Evolutionary conservation across 2,888 invertebrate species (phyloP).

Genomic region (Caenorhabditis drosophilae): DNA sequence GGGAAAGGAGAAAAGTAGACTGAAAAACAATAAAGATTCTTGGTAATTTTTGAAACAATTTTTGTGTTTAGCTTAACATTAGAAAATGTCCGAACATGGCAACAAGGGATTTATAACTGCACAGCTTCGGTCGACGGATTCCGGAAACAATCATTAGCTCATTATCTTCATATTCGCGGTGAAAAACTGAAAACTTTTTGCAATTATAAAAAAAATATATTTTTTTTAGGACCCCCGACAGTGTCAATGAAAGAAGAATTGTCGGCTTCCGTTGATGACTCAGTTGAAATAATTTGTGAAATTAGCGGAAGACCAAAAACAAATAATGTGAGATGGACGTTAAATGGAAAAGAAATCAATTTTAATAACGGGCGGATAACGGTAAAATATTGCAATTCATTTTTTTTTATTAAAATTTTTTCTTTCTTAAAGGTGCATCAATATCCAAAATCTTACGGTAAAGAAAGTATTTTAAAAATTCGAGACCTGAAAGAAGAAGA

Average conservation of each 20-base stretch:
- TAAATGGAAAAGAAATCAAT: conserved; percentile 54
- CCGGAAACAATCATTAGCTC: conserved; percentile 42
- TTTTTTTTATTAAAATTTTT: conserved; percentile 1
- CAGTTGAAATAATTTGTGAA: conserved; percentile 47
- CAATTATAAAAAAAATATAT: neutral
- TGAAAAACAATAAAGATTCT: neutral
- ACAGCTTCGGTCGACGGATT: conserved; percentile 62
- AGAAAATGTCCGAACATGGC: conserved; percentile 56
- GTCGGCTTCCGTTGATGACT: conserved; percentile 38
- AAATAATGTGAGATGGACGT: conserved; percentile 56
- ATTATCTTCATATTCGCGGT: conserved; percentile 63
- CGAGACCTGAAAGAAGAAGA: conserved; percentile 54
- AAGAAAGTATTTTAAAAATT: conserved; percentile 63
- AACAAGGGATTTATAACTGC: conserved; percentile 66
- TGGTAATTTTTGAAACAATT: neutral
- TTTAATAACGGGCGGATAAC: conserved; percentile 54
- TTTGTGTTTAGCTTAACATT: conserved; percentile 47
- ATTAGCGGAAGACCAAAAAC: conserved; percentile 59
- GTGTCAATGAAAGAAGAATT: conserved; percentile 39
- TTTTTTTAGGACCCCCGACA: conserved; percentile 49
- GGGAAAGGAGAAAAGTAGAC: conserved; percentile 58
- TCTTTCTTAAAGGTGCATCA: conserved; percentile 63
- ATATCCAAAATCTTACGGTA: conserved; percentile 55
- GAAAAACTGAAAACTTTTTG: neutral
- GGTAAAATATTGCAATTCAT: too few species aligned